Evolutionary conservation across 2,113 vertebrate species (phyloP).

Genomic region (Neolamprologus cancellatus): DNA sequence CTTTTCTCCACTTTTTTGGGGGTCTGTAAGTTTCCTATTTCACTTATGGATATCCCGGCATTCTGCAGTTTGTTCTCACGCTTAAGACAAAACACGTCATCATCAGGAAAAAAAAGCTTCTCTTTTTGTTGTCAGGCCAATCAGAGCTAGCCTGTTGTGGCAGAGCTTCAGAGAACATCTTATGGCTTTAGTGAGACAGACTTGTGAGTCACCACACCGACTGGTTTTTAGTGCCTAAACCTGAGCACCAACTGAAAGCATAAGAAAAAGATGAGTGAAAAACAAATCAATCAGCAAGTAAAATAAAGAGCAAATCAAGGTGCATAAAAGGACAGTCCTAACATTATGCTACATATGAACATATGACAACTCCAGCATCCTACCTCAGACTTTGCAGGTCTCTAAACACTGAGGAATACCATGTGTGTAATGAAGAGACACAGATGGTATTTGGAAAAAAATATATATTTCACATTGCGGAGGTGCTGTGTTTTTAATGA

Average conservation of each 20-base stretch:
- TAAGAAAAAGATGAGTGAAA: background rate
- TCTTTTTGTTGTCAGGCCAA: background rate
- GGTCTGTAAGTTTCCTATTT: background rate
- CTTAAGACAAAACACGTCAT: background rate
- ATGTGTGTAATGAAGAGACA: background rate
- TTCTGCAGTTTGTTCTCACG: background rate
- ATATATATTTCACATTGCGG: background rate
- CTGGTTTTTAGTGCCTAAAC: background rate
- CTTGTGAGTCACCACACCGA: background rate
- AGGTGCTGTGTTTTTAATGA: background rate
- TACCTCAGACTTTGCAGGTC: background rate
- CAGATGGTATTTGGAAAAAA: background rate
- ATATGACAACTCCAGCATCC: background rate
- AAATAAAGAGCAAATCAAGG: background rate
- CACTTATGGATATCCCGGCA: background rate
- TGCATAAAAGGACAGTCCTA: background rate
- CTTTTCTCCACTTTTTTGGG: background rate
- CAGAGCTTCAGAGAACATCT: background rate
- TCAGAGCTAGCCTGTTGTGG: background rate
- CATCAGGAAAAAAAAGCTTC: background rate
- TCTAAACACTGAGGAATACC: background rate
- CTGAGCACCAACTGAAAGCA: background rate
- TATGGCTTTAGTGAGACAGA: background rate
- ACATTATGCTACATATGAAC: background rate
- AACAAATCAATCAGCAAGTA: background rate